These are phyloP conservation scores for Aleiodes testaceus DNA, from an alignment of 2,888 invertebrate genomes.

Conservation along the genomic window DNA sequence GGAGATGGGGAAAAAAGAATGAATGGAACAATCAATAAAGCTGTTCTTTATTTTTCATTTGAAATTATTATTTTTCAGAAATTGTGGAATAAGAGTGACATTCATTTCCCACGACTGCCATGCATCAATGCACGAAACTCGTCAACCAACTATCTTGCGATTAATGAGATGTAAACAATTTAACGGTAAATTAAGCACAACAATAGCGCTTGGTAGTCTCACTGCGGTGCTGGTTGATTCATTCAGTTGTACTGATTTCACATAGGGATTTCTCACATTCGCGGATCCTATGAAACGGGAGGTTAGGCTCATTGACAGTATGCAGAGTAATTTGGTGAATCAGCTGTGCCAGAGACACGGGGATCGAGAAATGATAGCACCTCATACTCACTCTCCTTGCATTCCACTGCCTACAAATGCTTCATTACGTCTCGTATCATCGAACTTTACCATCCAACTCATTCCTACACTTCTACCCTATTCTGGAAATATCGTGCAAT, in stretches of 20 bases:
- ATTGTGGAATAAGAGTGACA: slow-evolving; percentile 61
- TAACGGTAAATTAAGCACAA: slow-evolving; percentile 72
- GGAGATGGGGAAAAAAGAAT: not conserved
- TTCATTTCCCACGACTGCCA: slow-evolving; percentile 63
- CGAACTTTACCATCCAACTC: slow-evolving; percentile 44
- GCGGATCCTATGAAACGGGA: not conserved
- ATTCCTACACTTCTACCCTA: slow-evolving; percentile 12
- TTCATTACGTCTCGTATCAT: slow-evolving; percentile 52
- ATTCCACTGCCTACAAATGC: slow-evolving; percentile 54
- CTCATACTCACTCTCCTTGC: slow-evolving; percentile 28
- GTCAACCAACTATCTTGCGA: slow-evolving; percentile 56
- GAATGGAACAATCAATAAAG: not conserved
- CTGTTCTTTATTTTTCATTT: slow-evolving; percentile 14
- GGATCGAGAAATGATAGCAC: not conserved
- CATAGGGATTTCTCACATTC: slow-evolving; percentile 16
- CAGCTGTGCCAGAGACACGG: slow-evolving; percentile 12
- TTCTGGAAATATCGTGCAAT: slow-evolving; percentile 29
- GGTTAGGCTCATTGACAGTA: slow-evolving; percentile 33
- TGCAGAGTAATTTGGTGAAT: slow-evolving; percentile 31
- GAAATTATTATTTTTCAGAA: slow-evolving; percentile 54
- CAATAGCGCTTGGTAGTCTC: slow-evolving; percentile 60
- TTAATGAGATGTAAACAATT: slow-evolving; percentile 73
- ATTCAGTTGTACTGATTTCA: slow-evolving; percentile 11
- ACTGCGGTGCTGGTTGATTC: slow-evolving; percentile 36
- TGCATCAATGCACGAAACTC: slow-evolving; percentile 67